Percentiles rank a stretch among this genome's conserved stretches.
Evolutionary conservation across 2,113 vertebrate genomes (phyloP).

Genomic region (Pristiophorus japonicus): DNA sequence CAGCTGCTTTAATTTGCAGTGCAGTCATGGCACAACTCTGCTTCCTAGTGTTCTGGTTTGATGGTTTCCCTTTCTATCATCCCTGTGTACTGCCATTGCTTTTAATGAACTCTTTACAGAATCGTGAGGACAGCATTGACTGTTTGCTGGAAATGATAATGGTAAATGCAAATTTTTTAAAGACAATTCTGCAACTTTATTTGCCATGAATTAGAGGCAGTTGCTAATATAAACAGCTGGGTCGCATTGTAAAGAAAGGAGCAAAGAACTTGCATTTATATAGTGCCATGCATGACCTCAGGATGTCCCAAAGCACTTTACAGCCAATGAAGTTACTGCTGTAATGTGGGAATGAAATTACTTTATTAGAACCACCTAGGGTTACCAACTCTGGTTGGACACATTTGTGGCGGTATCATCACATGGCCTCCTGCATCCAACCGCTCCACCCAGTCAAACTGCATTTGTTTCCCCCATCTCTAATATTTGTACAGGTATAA

Average conservation of each 20-base stretch:
- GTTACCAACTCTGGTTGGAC: neutral
- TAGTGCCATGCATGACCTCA: neutral
- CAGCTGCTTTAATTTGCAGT: neutral
- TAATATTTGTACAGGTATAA: neutral
- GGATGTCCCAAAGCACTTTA: neutral
- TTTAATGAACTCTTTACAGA: neutral
- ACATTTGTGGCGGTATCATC: neutral
- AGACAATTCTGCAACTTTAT: neutral
- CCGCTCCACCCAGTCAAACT: neutral
- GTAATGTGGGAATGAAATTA: neutral
- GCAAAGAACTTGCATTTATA: neutral
- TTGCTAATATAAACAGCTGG: neutral
- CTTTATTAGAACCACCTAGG: neutral
- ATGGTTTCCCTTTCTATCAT: neutral
- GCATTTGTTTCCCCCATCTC: neutral
- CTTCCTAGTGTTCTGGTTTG: neutral
- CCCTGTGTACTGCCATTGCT: neutral
- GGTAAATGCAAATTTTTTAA: neutral
- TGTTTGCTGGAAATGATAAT: neutral
- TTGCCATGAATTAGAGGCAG: neutral
- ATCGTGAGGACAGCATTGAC: neutral
- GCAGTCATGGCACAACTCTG: neutral
- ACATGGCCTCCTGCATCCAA: neutral
- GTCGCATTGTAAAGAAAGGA: neutral
- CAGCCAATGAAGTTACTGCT: neutral